Evolutionary conservation across 2,113 vertebrate species (phyloP).

Genomic region (Amblyornis subalaris): DNA sequence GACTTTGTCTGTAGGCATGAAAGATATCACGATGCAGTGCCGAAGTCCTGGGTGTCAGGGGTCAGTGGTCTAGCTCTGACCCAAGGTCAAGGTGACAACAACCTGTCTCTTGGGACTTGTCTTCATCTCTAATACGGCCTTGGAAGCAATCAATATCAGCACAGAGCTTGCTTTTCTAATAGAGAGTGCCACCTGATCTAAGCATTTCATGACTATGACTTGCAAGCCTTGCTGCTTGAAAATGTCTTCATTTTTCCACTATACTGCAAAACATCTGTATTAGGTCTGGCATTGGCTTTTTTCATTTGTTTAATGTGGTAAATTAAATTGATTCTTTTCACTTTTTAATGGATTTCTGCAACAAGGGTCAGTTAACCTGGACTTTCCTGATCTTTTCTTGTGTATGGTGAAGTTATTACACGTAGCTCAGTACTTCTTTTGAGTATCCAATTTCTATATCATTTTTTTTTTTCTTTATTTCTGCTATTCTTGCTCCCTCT

Average conservation of each 20-base stretch:
- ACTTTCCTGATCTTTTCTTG: neutral
- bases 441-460: neutral
- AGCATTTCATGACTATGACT: constrained; percentile 40
- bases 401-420: neutral
- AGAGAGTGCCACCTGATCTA: constrained; percentile 70
- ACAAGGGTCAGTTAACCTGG: neutral
- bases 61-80: constrained; percentile 78
- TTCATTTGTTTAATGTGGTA: constrained; percentile 1
- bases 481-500: neutral
- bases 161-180: constrained; percentile 72
- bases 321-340: constrained; percentile 37
- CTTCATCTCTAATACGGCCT: constrained; percentile 84
- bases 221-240: constrained; percentile 38
- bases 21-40: constrained; percentile 64
- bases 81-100: constrained; percentile 92
- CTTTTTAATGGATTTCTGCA: constrained; percentile 2
- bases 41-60: constrained; percentile 69
- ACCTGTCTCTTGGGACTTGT: constrained; percentile 73
- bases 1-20: constrained; percentile 68
- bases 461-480: neutral
- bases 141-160: constrained; percentile 88
- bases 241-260: constrained; percentile 65
- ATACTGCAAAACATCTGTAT: constrained; percentile 1
- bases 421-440: neutral
- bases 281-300: neutral